Evolutionary conservation across 2,888 invertebrate species (phyloP), one percentile per base, ranked within the genome.

Genomic region (Lithosia quadra): DNA sequence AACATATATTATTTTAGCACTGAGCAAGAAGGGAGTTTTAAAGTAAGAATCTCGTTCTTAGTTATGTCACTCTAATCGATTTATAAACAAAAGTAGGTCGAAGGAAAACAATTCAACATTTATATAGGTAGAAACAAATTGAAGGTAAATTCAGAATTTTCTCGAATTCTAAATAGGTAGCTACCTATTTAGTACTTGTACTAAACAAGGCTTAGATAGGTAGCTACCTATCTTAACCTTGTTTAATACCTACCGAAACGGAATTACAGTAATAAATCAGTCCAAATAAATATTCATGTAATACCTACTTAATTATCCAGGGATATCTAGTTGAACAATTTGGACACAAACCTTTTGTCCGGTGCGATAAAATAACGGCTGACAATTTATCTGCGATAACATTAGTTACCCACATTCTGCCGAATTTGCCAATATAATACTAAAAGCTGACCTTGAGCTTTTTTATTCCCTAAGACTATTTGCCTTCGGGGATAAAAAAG

Each of bases 231-330:
- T 5, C 13, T 1, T 56, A 24, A 15, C 13, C 18, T 24, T 24
- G 15, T 13, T 11, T 56, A n/a, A 1, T 21, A 56, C 28, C n/a
- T n/a, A n/a, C 24, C 4, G 10, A 43, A 67, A 67, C 34, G 63
- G 67, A 49, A 77, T 68, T 67, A 28, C 10, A 24, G 61, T 65
- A 68, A 79, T 78, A 67, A 71, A 68, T 79, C 63, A 70, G 65
- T 58, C 36, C 53, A 33, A 75, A 78, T 70, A 75, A 61, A 79
- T 75, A 73, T 58, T 53, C 33, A 11, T 10, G 56, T 68, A 71
- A 72, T 71, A 67, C 65, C 63, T 61, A 22, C n/a, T 58, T 64
- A 63, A 73, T 77, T 73, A 73, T 79, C 70, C 61, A 67, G 67
- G 60, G 62, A 39, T 62, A 67, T 68, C 61, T 67, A 65, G 59